Conservation (phyloP, 2,113 vertebrate genomes). For the Myiagra hebetior region DNA sequence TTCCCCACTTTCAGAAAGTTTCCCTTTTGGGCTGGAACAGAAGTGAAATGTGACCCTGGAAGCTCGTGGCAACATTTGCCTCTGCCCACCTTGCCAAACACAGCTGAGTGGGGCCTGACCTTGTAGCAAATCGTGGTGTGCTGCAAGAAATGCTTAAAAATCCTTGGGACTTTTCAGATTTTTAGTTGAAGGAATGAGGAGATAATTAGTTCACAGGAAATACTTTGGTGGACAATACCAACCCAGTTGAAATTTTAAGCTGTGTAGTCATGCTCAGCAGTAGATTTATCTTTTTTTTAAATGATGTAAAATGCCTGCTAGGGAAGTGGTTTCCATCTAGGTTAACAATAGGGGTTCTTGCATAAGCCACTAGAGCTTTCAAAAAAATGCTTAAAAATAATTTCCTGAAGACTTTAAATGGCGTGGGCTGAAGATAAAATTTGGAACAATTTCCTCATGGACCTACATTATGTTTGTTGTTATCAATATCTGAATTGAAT, state of each 20-base stretch:
- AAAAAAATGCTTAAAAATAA: background rate
- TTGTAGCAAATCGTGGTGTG: background rate
- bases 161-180: background rate
- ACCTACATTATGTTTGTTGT: background rate
- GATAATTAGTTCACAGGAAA: background rate
- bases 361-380: background rate
- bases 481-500: background rate
- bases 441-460: background rate
- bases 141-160: background rate
- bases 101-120: background rate
- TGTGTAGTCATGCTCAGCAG: background rate
- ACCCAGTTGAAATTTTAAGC: background rate
- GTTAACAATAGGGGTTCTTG: conserved; percentile 13
- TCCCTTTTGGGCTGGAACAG: background rate
- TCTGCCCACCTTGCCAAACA: rapidly evolving
- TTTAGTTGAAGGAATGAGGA: background rate
- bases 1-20: background rate
- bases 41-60: background rate
- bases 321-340: conserved; percentile 3
- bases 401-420: background rate
- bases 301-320: background rate
- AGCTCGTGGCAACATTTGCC: background rate
- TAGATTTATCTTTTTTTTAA: background rate
- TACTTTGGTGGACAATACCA: background rate
- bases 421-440: background rate